phyloP scores from a whole-genome alignment of 2,113 vertebrate genomes.

The human region GRCh38 chr7:129654001-129654500 shows the following conservation, averaged over 20 bases:
- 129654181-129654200: background rate
- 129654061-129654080: background rate
- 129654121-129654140: background rate
- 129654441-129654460: background rate
- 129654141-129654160: background rate
- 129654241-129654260: background rate
- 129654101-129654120: background rate
- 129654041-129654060: background rate
- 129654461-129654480: background rate
- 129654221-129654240: background rate
- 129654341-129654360: background rate
- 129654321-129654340: background rate
- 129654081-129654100: background rate
- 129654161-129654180: background rate
- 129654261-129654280: background rate
- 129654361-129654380: background rate
- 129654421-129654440: background rate
- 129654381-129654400: background rate
- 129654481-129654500: constrained; percentile 6
- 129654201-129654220: background rate
- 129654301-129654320: background rate
- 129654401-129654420: background rate
- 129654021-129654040: background rate
- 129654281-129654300: background rate
- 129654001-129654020: background rate